These are phyloP conservation scores for Glyphotaelius pellucidus DNA, from an alignment of 2,888 invertebrate genomes.

Conservation along the genomic window DNA sequence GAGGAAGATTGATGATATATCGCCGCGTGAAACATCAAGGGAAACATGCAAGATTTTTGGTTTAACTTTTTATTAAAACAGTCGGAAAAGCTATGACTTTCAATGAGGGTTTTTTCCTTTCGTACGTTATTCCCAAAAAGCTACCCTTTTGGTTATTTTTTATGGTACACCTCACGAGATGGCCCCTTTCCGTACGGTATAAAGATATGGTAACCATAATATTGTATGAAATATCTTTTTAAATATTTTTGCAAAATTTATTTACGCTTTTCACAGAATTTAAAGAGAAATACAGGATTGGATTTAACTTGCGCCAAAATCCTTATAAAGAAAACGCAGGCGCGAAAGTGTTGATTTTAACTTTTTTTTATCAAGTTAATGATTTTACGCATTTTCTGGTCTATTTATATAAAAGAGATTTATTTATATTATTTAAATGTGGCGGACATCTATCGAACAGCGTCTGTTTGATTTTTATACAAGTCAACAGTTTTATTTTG, in stretches of 20 bases:
- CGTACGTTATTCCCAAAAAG: background rate
- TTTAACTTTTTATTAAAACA: constrained; percentile 2
- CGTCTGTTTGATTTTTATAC: too few relatives aligned
- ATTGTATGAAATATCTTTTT: background rate
- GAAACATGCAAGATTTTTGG: background rate
- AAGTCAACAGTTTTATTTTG: too few relatives aligned
- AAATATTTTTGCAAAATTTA: background rate
- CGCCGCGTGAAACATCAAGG: background rate
- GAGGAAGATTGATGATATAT: background rate
- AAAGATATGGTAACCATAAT: too few relatives aligned
- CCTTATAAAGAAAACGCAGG: background rate
- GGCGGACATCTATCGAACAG: too few relatives aligned
- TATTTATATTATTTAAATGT: too few relatives aligned
- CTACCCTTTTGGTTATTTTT: background rate
- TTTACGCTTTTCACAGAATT: background rate
- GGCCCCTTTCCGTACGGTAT: too few relatives aligned
- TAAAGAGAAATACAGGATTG: too few relatives aligned
- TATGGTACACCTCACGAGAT: too few relatives aligned
- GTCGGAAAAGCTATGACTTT: constrained; percentile 2
- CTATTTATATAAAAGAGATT: too few relatives aligned
- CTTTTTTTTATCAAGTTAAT: background rate
- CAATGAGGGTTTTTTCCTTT: background rate
- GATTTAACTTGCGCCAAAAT: background rate
- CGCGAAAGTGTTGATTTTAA: background rate
- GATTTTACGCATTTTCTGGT: too few relatives aligned